Evolutionary conservation across 2,888 invertebrate genomes (phyloP).

Genomic region (Bembecia ichneumoniformis): DNA sequence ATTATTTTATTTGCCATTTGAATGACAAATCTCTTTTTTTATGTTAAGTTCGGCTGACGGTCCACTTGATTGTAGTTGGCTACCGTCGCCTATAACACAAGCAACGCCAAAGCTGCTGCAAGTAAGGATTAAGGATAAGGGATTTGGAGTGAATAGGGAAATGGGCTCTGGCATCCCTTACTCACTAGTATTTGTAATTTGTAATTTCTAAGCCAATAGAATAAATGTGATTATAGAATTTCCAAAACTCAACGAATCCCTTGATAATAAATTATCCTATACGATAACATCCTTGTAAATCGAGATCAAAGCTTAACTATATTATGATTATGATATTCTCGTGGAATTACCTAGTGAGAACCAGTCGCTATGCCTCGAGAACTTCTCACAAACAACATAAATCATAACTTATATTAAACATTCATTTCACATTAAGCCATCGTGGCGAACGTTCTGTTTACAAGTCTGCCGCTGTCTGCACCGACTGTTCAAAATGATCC

Average conservation of each 20-base stretch:
- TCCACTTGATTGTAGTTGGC: too few relatives aligned
- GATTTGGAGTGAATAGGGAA: too few relatives aligned
- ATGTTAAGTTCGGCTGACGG: too few relatives aligned
- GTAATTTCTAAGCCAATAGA: neutral
- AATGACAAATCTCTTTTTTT: too few relatives aligned
- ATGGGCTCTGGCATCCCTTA: too few relatives aligned
- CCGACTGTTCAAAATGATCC: too few relatives aligned
- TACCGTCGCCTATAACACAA: too few relatives aligned
- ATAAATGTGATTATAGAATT: neutral
- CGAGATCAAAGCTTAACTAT: slow-evolving; percentile 1
- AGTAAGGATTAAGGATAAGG: too few relatives aligned
- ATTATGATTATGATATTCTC: slow-evolving; percentile 3
- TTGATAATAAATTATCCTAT: neutral
- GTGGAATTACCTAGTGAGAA: slow-evolving; percentile 1
- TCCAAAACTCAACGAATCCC: neutral
- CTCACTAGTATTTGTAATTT: neutral
- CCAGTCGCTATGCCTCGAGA: neutral
- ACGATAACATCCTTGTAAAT: slow-evolving; percentile 1
- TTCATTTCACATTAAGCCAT: neutral
- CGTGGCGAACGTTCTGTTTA: too few relatives aligned
- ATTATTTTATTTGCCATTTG: too few relatives aligned
- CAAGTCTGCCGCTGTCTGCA: too few relatives aligned
- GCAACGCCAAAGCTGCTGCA: too few relatives aligned
- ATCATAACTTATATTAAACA: neutral
- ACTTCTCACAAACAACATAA: slow-evolving; percentile 1